Evolutionary conservation across 2,888 invertebrate species (phyloP).

Genomic region (Hypercompe scribonia): DNA sequence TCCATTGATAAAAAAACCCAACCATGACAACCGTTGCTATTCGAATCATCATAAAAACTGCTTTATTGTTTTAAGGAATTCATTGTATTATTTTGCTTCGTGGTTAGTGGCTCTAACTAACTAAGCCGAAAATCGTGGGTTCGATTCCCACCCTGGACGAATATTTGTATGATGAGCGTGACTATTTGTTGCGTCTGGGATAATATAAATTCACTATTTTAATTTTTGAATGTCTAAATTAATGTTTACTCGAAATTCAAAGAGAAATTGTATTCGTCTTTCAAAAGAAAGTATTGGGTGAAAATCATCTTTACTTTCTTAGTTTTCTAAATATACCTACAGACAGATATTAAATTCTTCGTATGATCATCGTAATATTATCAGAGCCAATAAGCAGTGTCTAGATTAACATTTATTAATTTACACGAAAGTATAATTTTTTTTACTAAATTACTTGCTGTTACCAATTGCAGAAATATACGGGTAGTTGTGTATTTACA

Average conservation of each 20-base stretch:
- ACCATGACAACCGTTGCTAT: background rate
- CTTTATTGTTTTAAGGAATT: background rate
- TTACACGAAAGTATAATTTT: background rate
- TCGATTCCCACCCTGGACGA: no score
- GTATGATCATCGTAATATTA: background rate
- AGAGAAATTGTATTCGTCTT: background rate
- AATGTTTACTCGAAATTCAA: constrained; percentile 5
- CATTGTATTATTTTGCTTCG: background rate
- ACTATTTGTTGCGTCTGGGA: no score
- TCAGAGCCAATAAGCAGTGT: background rate
- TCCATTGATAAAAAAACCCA: background rate
- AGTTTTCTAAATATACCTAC: background rate
- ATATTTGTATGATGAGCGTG: no score
- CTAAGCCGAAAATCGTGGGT: no score
- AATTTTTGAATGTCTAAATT: constrained; percentile 3
- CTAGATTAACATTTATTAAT: background rate
- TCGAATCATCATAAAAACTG: background rate
- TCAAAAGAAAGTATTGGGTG: background rate
- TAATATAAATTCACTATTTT: background rate
- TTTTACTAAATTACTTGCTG: background rate
- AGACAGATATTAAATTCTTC: background rate
- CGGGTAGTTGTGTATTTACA: constrained; percentile 13
- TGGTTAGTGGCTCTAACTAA: no score
- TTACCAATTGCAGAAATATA: background rate
- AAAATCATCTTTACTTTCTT: background rate